Evolutionary conservation across 2,113 vertebrate genomes (phyloP), one percentile per base, ranked within the genome.

Genomic region (Tonatia bakeri): DNA sequence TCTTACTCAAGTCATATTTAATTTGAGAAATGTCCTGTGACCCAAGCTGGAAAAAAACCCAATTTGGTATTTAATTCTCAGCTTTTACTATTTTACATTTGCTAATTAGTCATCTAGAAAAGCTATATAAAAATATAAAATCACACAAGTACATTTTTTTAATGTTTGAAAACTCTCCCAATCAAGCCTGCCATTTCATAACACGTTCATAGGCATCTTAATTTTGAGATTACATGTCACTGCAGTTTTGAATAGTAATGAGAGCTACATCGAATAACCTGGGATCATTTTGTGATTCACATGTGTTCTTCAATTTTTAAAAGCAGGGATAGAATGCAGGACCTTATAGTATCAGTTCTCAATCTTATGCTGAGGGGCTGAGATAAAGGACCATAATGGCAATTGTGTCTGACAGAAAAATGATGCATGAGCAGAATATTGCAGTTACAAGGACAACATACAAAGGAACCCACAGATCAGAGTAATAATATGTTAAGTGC

Each of bases 381-480:
- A 89, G 45, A 65, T 72, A 79, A 43, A 91, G 16, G n/a, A 54
- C 2, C 38, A 61, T 7, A 97, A 99, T 99, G 99, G 99, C 99
- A 85, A 99, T 99, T 72, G 99, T 99, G 6, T 99, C 99, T 17
- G 99, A 99, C 97, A 99, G 99, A 96, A 99, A 99, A 98, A 99
- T 99, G 99, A 99, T 99, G 75, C 99, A 99, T 65, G 99, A 99
- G 96, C 98, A 99, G 95, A 99, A 99, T 97, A 99, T 99, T 82
- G 95, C 98, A n/a, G 65, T 98, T 99, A 70, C 99, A 99, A 98
- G 98, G 98, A 87, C 99, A 99, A 82, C 98, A 99, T 90, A 98
- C 99, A 93, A 99, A 99, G 97, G 99, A 99, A 80, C 99, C 99
- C 31, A 99, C 99, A 99, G 99, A 99, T 97, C 99, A 99, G 98